Conservation (phyloP, 2,113 vertebrate species). For the Recurvirostra avosetta region DNA sequence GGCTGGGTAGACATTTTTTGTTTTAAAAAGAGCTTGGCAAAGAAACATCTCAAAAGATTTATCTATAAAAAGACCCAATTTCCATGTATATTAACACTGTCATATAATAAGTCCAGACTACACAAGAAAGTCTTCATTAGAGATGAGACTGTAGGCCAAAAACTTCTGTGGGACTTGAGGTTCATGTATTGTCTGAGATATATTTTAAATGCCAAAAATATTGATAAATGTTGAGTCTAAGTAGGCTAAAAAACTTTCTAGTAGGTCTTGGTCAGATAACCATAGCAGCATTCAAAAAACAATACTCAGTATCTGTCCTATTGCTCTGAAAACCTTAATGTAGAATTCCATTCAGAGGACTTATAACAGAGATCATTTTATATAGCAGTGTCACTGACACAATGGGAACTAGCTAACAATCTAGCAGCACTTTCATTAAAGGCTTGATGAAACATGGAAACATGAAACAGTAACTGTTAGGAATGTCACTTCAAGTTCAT, state of each 20-base stretch:
- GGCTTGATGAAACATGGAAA: neutral
- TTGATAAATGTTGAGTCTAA: neutral
- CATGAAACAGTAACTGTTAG: neutral
- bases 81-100: neutral
- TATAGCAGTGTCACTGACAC: neutral
- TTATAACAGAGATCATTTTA: neutral
- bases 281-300: neutral
- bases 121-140: neutral
- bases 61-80: neutral
- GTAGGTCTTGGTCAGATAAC: neutral
- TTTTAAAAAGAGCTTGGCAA: neutral
- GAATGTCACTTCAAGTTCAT: neutral
- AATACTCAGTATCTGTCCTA: neutral
- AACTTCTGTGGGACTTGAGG: neutral
- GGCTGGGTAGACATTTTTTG: neutral
- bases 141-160: neutral
- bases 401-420: neutral
- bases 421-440: neutral
- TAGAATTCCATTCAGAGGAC: neutral
- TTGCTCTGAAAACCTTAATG: neutral
- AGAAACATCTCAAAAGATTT: neutral
- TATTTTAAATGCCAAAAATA: neutral
- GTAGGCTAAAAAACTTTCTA: neutral
- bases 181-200: neutral
- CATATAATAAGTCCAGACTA: neutral